These are phyloP conservation scores for Urechis unicinctus DNA, from an alignment of 2,888 invertebrate genomes.

Conservation along the genomic window DNA sequence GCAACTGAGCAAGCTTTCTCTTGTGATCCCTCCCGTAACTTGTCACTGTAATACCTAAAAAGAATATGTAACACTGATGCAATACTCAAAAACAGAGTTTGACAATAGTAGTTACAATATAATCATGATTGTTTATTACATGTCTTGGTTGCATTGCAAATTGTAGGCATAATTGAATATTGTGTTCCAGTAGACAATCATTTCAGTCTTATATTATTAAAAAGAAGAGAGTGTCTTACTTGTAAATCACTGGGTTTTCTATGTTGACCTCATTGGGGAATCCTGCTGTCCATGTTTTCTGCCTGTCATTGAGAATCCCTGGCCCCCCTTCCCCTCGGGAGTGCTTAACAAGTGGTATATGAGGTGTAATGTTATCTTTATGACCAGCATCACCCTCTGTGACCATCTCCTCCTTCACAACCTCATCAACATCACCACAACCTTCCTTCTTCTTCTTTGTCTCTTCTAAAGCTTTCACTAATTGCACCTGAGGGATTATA, in stretches of 20 bases:
- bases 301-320: slow-evolving; percentile 39
- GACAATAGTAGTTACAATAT: too few relatives aligned
- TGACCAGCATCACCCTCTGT: too few relatives aligned
- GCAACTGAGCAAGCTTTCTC: slow-evolving; percentile 23
- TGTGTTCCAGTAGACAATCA: too few relatives aligned
- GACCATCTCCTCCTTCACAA: too few relatives aligned
- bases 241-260: slow-evolving; percentile 48
- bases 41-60: slow-evolving; percentile 3
- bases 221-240: slow-evolving; percentile 21
- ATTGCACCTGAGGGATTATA: slow-evolving; percentile 30
- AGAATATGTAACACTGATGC: neutral
- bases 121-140: too few relatives aligned
- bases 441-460: too few relatives aligned
- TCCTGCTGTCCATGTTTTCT: slow-evolving; percentile 42
- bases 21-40: neutral
- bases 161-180: too few relatives aligned
- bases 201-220: neutral
- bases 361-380: too few relatives aligned
- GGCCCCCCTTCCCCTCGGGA: slow-evolving; percentile 16
- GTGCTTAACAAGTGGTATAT: slow-evolving; percentile 1
- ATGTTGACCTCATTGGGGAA: slow-evolving; percentile 45
- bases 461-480: slow-evolving; percentile 23
- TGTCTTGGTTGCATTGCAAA: too few relatives aligned
- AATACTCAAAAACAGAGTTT: slow-evolving; percentile 1
- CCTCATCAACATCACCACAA: too few relatives aligned